phyloP scores from a whole-genome alignment of 2,888 invertebrate species.

The Cheiracanthium punctorium region DNA sequence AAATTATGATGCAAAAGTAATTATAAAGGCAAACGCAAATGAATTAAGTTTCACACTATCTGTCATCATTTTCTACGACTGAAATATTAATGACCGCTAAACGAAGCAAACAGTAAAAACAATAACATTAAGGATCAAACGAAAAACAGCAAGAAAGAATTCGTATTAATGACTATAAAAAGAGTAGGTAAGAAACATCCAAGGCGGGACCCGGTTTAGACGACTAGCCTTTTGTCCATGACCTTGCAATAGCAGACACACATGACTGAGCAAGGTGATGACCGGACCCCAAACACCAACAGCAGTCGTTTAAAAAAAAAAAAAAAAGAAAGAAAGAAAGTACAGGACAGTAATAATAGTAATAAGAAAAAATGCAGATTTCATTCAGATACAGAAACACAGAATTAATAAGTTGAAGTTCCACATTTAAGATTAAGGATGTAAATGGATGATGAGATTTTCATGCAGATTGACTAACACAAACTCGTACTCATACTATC shows the following conservation, averaged over 20 bases:
- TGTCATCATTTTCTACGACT: not conserved
- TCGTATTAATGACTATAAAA: not conserved
- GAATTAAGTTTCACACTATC: not conserved
- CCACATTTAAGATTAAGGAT: not conserved
- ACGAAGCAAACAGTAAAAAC: not conserved
- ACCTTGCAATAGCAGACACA: slow-evolving; percentile 13
- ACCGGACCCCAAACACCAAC: slow-evolving; percentile 44
- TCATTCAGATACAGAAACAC: not conserved
- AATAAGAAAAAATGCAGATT: not conserved
- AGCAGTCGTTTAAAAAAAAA: not conserved
- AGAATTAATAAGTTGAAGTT: not conserved
- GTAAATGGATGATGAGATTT: not conserved
- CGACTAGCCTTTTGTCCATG: slow-evolving; percentile 4
- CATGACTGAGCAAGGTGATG: slow-evolving; percentile 52
- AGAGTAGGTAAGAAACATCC: not conserved
- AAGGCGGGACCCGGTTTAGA: not conserved
- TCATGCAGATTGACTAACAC: too few relatives aligned
- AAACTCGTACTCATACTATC: too few relatives aligned
- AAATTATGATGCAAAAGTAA: too few relatives aligned
- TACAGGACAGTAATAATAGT: not conserved
- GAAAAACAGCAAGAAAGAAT: not conserved
- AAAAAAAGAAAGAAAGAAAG: too few relatives aligned
- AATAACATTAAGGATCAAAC: not conserved
- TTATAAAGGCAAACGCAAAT: too few relatives aligned
- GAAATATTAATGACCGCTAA: not conserved